Conservation (phyloP, 2,888 invertebrate genomes). For the Rhingia rostrata region DNA sequence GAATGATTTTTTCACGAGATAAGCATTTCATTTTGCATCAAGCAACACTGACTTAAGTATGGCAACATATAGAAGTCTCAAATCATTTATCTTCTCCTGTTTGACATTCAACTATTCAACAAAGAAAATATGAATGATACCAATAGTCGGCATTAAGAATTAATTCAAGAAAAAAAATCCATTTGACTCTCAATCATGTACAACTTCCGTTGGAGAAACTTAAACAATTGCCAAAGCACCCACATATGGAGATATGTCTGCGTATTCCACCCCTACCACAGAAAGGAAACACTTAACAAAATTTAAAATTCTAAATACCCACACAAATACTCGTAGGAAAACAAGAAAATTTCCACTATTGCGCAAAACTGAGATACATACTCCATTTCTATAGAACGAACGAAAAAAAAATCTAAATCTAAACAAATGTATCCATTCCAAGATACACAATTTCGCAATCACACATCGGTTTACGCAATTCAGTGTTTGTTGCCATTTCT, state of each 20-base stretch:
- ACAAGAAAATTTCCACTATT: slow-evolving; percentile 1
- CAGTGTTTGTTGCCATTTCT: slow-evolving; percentile 26
- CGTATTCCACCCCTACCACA: neutral
- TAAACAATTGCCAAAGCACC: neutral
- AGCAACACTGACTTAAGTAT: too few relatives aligned
- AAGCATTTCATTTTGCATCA: too few relatives aligned
- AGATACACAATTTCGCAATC: slow-evolving; percentile 57
- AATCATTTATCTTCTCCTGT: too few relatives aligned
- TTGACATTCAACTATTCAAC: too few relatives aligned
- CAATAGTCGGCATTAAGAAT: too few relatives aligned
- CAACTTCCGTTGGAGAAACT: slow-evolving; percentile 27
- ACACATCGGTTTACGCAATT: slow-evolving; percentile 32
- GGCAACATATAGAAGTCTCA: too few relatives aligned
- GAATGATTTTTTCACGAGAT: too few relatives aligned
- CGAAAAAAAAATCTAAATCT: neutral
- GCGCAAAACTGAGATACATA: slow-evolving; percentile 8
- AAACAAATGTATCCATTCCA: slow-evolving; percentile 38
- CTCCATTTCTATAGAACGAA: slow-evolving; percentile 2
- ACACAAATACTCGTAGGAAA: neutral
- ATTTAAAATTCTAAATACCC: slow-evolving; percentile 28
- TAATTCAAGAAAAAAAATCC: too few relatives aligned
- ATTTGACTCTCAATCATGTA: neutral
- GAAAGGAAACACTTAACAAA: slow-evolving; percentile 3
- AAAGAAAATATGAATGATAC: too few relatives aligned
- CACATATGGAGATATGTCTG: too few relatives aligned